Percentiles rank a stretch among this genome's conserved stretches.
Conservation (phyloP, 2,797 vertebrate genomes). For the Meda fulgida region DNA sequence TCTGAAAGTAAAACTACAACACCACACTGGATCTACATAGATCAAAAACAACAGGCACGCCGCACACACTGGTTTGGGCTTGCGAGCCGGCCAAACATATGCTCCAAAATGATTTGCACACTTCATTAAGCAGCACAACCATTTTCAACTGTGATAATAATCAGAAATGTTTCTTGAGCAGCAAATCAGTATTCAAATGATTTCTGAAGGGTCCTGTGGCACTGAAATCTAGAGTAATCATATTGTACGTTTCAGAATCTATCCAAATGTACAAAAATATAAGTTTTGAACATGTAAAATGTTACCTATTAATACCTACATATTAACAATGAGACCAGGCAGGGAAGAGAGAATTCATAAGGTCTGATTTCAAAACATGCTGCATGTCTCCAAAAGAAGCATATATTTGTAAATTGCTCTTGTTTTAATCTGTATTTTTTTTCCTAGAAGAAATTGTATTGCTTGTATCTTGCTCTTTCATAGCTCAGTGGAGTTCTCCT, state of each 20-base stretch:
- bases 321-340: background rate
- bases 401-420: background rate
- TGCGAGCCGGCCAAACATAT: too few relatives aligned
- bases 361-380: background rate
- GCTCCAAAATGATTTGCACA: too few relatives aligned
- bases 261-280: background rate
- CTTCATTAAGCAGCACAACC: too few relatives aligned
- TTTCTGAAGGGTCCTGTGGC: too few relatives aligned
- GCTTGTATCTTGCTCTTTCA: background rate
- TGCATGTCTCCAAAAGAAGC: background rate
- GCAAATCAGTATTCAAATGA: too few relatives aligned
- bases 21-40: too few relatives aligned
- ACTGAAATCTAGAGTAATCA: too few relatives aligned
- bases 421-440: background rate
- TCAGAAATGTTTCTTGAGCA: too few relatives aligned
- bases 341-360: background rate
- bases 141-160: too few relatives aligned
- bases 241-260: background rate
- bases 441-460: background rate
- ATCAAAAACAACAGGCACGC: too few relatives aligned
- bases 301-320: background rate
- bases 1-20: too few relatives aligned
- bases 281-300: background rate
- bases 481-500: background rate
- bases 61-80: too few relatives aligned